Conservation (phyloP, 2,113 vertebrate species). For the Anseranas semipalmata region DNA sequence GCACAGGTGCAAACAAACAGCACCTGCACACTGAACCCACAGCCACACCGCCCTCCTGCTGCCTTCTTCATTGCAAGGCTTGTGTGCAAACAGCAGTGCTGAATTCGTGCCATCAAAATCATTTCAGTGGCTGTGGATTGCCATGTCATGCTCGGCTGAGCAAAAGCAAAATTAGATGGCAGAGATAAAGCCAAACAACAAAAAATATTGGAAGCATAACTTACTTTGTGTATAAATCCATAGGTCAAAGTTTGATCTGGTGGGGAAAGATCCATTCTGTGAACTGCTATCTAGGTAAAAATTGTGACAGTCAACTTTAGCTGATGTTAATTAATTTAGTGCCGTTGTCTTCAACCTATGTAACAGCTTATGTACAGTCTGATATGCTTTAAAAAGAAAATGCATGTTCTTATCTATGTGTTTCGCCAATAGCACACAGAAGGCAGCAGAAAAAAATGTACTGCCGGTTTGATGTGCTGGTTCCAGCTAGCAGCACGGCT, state of each 20-base stretch:
- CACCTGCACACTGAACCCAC: neutral
- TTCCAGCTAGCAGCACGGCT: neutral
- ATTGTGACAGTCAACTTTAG: neutral
- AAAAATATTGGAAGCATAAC: neutral
- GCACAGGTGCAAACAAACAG: neutral
- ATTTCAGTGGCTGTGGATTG: neutral
- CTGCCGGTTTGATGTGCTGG: neutral
- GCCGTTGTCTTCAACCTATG: neutral
- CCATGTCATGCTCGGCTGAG: neutral
- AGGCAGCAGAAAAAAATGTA: neutral
- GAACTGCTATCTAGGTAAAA: neutral
- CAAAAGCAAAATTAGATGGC: neutral
- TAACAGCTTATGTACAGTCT: neutral
- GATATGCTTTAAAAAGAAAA: neutral
- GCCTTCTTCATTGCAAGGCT: neutral
- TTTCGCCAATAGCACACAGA: neutral
- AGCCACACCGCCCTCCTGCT: neutral
- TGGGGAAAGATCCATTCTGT: neutral
- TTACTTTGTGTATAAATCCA: neutral
- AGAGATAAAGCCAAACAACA: neutral
- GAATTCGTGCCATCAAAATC: neutral
- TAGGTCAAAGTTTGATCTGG: neutral
- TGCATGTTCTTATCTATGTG: neutral
- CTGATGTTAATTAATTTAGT: neutral
- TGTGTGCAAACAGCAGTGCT: neutral